Conservation (phyloP, 2,797 vertebrate species). For the Linurgus olivaceus region DNA sequence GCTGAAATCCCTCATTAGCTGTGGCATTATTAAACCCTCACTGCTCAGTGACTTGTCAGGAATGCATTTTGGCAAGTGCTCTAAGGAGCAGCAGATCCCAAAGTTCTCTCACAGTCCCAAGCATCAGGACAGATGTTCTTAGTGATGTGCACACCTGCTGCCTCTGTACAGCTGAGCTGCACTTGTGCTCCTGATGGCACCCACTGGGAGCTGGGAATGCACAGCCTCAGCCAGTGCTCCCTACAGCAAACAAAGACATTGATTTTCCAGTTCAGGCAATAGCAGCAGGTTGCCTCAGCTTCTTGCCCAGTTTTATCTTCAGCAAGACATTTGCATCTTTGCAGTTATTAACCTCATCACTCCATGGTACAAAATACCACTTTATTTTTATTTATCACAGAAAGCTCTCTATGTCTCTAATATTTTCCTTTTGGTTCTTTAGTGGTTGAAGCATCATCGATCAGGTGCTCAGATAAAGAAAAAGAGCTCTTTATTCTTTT, state of each 20-base stretch:
- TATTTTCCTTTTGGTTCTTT: neutral
- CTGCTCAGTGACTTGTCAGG: neutral
- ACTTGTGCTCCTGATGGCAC: conserved; percentile 31
- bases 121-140: neutral
- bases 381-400: neutral
- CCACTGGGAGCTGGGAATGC: neutral
- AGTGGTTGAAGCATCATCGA: neutral
- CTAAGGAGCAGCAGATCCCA: neutral
- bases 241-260: conserved; percentile 5
- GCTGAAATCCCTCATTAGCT: neutral
- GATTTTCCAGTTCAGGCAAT: conserved; percentile 11
- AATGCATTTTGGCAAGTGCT: neutral
- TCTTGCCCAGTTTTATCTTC: neutral
- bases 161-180: neutral
- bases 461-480: neutral
- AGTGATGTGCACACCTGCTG: neutral
- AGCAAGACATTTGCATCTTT: neutral
- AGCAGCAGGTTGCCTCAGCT: neutral
- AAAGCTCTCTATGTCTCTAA: neutral
- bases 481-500: neutral
- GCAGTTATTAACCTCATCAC: neutral
- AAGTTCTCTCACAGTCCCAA: neutral
- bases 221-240: neutral
- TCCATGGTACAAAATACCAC: neutral
- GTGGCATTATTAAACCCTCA: neutral